These are phyloP conservation scores for Slavum lentiscoides DNA, from an alignment of 2,888 invertebrate species.

Conservation along the genomic window DNA sequence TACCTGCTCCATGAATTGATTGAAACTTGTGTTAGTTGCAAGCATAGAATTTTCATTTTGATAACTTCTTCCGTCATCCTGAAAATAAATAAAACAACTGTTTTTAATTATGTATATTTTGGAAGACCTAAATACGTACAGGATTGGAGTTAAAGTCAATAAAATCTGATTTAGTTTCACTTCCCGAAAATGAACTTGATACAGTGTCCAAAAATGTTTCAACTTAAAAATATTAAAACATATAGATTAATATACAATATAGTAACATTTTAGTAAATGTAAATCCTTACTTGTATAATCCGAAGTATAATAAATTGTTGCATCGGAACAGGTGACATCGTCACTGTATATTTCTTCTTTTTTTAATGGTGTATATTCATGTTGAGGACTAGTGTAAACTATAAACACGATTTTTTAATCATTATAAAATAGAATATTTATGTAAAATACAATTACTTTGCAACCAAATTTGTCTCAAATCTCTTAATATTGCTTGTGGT, in stretches of 20 bases:
- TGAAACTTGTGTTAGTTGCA: constrained; percentile 32
- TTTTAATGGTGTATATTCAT: constrained; percentile 49
- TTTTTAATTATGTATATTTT: neutral
- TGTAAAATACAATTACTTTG: constrained; percentile 63
- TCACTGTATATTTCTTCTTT: constrained; percentile 49
- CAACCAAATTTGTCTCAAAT: constrained; percentile 78
- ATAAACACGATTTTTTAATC: constrained; percentile 1
- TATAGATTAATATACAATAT: neutral
- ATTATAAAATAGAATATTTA: neutral
- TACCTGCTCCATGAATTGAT: constrained; percentile 49
- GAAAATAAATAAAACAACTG: neutral
- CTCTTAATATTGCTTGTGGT: constrained; percentile 83
- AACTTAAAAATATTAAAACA: constrained; percentile 20
- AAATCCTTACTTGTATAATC: constrained; percentile 37
- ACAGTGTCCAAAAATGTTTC: constrained; percentile 47
- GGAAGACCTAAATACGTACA: constrained; percentile 16
- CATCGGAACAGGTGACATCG: constrained; percentile 45
- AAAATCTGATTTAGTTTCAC: constrained; percentile 52
- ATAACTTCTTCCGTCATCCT: constrained; percentile 49
- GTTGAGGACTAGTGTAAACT: constrained; percentile 49
- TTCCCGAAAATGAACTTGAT: constrained; percentile 49
- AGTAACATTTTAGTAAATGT: neutral
- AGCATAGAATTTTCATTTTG: constrained; percentile 41
- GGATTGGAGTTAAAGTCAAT: constrained; percentile 50
- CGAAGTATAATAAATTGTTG: constrained; percentile 48